phyloP scores from a whole-genome alignment of 2,888 invertebrate species.

The Dryobota labecula region DNA sequence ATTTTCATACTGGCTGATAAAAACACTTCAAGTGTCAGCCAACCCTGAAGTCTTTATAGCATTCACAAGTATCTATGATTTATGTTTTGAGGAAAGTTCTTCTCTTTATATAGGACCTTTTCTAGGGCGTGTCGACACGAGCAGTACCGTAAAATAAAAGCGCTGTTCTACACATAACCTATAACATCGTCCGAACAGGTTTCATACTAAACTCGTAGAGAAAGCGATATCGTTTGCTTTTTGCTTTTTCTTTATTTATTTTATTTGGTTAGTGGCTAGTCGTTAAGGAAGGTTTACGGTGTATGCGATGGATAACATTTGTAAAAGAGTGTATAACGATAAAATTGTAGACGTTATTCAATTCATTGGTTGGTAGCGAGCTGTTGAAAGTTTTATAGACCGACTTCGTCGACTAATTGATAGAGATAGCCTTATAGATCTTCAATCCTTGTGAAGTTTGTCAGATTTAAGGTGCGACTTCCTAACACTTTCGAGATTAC shows the following conservation, averaged over 20 bases:
- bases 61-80: conserved; percentile 31
- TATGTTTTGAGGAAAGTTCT: conserved; percentile 6
- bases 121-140: conserved; percentile 42
- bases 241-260: conserved; percentile 68
- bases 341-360: conserved; percentile 6
- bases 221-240: conserved; percentile 67
- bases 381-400: conserved; percentile 14
- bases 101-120: not conserved
- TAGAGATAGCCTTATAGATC: no score
- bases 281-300: conserved; percentile 37
- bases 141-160: conserved; percentile 29
- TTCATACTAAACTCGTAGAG: conserved; percentile 60
- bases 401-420: conserved; percentile 4
- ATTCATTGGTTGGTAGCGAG: conserved; percentile 8
- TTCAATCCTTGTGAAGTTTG: not conserved
- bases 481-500: no score
- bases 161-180: conserved; percentile 56
- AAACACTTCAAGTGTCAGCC: conserved; percentile 33
- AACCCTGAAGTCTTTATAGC: conserved; percentile 32
- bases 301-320: conserved; percentile 27
- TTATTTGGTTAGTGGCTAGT: conserved; percentile 59
- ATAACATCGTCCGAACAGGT: conserved; percentile 58
- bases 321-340: conserved; percentile 18
- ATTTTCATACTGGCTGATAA: conserved; percentile 27
- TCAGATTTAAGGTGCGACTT: no score